phyloP scores from a whole-genome alignment of 2,888 invertebrate species.

The Tetrapedia diversipes region DNA sequence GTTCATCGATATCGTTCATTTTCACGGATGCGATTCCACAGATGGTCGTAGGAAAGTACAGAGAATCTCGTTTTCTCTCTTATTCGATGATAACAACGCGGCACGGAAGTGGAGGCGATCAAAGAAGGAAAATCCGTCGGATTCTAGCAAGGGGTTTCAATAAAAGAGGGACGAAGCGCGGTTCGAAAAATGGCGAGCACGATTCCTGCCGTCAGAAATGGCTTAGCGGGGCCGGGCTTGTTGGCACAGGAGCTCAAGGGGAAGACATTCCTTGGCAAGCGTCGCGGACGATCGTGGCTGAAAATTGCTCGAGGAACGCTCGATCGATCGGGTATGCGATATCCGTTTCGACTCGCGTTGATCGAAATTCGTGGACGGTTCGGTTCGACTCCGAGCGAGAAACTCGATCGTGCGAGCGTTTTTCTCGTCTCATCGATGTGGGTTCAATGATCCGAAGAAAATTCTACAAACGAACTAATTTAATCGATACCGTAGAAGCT shows the following conservation, averaged over 20 bases:
- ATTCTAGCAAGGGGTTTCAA: constrained; percentile 8
- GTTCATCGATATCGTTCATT: too few relatives aligned
- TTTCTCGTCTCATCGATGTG: neutral
- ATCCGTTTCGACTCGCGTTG: constrained; percentile 29
- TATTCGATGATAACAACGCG: neutral
- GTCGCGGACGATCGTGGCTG: constrained; percentile 34
- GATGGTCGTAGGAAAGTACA: too few relatives aligned
- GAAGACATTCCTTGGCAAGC: constrained; percentile 52
- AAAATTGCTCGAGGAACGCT: constrained; percentile 48
- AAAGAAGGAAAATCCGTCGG: neutral
- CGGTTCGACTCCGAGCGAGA: neutral
- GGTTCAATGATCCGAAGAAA: neutral
- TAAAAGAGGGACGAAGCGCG: constrained; percentile 14
- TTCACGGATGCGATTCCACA: neutral
- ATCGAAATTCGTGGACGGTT: constrained; percentile 23
- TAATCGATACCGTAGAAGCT: too few relatives aligned
- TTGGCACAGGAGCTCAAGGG: constrained; percentile 46
- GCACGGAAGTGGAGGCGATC: neutral
- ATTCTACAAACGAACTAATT: too few relatives aligned
- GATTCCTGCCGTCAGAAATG: constrained; percentile 47
- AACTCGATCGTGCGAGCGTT: neutral
- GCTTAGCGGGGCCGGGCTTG: constrained; percentile 21
- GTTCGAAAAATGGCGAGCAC: constrained; percentile 16
- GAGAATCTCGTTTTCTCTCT: neutral
- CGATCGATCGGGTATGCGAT: constrained; percentile 48